Percentiles rank a stretch among this genome's conserved stretches.
phyloP scores from a whole-genome alignment of 2,797 vertebrate species.

The Crocidura indochinensis region DNA sequence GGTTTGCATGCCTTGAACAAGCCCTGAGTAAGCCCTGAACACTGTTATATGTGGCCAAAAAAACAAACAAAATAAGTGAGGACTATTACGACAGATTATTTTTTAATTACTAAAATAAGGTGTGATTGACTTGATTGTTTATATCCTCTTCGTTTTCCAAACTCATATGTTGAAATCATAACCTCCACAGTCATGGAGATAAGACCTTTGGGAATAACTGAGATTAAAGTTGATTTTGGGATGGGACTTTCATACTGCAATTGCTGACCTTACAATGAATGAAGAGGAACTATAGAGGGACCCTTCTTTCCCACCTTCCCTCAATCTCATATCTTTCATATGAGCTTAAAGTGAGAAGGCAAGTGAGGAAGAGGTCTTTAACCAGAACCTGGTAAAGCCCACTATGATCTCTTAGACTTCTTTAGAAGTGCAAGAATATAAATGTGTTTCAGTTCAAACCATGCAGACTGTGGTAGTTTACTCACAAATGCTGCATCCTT shows the following conservation, averaged over 20 bases:
- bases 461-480: neutral
- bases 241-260: neutral
- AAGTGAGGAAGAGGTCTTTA: neutral
- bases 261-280: neutral
- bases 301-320: neutral
- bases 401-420: neutral
- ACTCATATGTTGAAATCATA: neutral
- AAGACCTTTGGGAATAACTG: neutral
- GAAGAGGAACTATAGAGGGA: neutral
- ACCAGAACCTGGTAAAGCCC: neutral
- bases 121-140: neutral
- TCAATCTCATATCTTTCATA: neutral
- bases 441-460: neutral
- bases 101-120: neutral
- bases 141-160: neutral
- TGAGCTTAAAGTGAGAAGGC: neutral
- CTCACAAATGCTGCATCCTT: no score
- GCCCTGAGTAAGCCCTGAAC: no score
- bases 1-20: no score
- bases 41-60: no score
- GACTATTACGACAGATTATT: no score
- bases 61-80: neutral
- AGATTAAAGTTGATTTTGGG: neutral
- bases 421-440: neutral
- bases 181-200: neutral